A percentile compares a stretch with the other conserved stretches of the same genome.
phyloP scores from a whole-genome alignment of 2,797 vertebrate species.

The Rhinophrynus dorsalis region DNA sequence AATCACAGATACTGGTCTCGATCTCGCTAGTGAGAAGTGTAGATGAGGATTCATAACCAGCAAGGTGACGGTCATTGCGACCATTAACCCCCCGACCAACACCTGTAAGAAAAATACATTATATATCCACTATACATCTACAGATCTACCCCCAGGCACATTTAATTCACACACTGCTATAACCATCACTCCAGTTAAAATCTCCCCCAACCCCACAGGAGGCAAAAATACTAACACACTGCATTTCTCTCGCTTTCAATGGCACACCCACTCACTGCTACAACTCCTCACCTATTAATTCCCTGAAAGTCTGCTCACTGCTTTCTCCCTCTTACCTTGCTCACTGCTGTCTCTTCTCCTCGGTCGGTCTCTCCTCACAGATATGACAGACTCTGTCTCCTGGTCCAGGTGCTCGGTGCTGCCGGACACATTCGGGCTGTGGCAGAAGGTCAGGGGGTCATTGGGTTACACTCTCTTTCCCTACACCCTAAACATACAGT shows the following conservation, averaged over 20 bases:
- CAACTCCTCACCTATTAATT: not conserved
- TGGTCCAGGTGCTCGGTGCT: constrained; percentile 88
- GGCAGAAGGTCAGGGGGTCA: not conserved
- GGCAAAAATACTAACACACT: too few relatives aligned
- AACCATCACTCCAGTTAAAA: too few relatives aligned
- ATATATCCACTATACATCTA: too few relatives aligned
- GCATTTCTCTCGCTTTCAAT: too few relatives aligned
- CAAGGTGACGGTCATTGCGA: constrained; percentile 83
- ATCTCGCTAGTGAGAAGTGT: constrained; percentile 91
- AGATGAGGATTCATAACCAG: constrained; percentile 87
- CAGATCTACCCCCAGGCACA: too few relatives aligned
- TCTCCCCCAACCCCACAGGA: too few relatives aligned
- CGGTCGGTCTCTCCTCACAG: constrained; percentile 81
- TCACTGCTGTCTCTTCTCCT: constrained; percentile 82
- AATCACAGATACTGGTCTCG: constrained; percentile 88
- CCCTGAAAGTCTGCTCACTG: not conserved
- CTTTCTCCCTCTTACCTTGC: constrained; percentile 68
- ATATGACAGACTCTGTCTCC: constrained; percentile 86
- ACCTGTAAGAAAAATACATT: not conserved
- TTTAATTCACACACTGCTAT: too few relatives aligned
- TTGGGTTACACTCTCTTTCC: not conserved
- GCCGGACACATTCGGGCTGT: constrained; percentile 80
- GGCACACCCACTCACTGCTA: not conserved
- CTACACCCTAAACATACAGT: not conserved
- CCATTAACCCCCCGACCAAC: constrained; percentile 67